Percentiles rank a stretch among this genome's conserved stretches.
Evolutionary conservation across 2,888 invertebrate species (phyloP).

Genomic region (Polietes domitor): DNA sequence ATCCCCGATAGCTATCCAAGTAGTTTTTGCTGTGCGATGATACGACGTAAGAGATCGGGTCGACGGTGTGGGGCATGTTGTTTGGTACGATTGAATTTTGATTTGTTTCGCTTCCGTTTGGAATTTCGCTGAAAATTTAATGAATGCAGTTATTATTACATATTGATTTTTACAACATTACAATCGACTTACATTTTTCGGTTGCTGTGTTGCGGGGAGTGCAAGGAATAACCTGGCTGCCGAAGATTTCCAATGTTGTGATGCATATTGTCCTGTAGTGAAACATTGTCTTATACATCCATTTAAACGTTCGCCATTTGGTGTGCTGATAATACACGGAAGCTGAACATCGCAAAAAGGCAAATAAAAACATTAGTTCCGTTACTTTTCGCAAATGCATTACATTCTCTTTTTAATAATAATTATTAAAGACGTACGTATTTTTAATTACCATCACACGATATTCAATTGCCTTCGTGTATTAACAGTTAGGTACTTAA

Average conservation of each 20-base stretch:
- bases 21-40: slow-evolving; percentile 81
- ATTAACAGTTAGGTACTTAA: slow-evolving; percentile 80
- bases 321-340: slow-evolving; percentile 77
- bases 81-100: slow-evolving; percentile 93
- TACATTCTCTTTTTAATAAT: slow-evolving; percentile 17
- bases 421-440: slow-evolving; percentile 36
- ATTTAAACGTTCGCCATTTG: slow-evolving; percentile 79
- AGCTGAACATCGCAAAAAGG: slow-evolving; percentile 79
- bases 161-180: neutral
- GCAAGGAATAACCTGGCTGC: slow-evolving; percentile 83
- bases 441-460: slow-evolving; percentile 73
- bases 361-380: slow-evolving; percentile 61
- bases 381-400: slow-evolving; percentile 55
- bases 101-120: slow-evolving; percentile 81
- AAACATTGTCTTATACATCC: slow-evolving; percentile 82
- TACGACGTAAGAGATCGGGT: slow-evolving; percentile 81
- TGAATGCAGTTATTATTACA: neutral
- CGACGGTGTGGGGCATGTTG: slow-evolving; percentile 89
- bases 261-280: slow-evolving; percentile 80
- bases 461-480: slow-evolving; percentile 81
- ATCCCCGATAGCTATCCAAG: slow-evolving; percentile 82
- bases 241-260: slow-evolving; percentile 82
- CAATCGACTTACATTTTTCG: slow-evolving; percentile 83
- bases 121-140: slow-evolving; percentile 74
- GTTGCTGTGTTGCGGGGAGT: slow-evolving; percentile 81